Evolutionary conservation across 2,113 vertebrate species (phyloP).

Genomic region (Dipodomys spectabilis): DNA sequence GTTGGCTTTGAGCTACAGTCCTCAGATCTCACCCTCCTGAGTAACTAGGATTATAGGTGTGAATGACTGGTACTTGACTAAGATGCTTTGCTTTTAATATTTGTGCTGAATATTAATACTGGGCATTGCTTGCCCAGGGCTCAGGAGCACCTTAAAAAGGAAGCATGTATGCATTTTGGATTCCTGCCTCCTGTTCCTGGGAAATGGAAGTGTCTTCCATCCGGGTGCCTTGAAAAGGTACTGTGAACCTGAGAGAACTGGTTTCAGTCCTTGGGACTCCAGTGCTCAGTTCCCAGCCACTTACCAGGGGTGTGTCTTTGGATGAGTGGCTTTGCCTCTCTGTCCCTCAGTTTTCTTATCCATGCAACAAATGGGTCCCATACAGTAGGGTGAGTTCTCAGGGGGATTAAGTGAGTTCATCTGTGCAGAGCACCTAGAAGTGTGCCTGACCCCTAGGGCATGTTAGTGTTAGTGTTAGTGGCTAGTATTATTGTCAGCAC

Average conservation of each 20-base stretch:
- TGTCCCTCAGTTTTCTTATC: neutral
- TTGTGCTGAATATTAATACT: neutral
- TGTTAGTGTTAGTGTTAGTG: neutral
- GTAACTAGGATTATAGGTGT: no score
- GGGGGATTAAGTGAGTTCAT: neutral
- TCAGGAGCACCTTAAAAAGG: neutral
- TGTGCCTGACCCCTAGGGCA: neutral
- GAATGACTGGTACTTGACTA: no score
- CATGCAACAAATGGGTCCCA: neutral
- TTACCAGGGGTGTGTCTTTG: neutral
- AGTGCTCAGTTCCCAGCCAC: neutral
- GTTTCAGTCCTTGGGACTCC: neutral
- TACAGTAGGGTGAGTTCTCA: no score
- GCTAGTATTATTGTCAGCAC: neutral
- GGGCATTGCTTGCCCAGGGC: neutral
- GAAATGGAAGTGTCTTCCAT: neutral
- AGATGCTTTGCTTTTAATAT: no score
- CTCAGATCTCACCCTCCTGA: no score
- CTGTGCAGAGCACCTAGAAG: neutral
- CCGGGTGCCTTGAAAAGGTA: neutral
- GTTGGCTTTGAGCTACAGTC: no score
- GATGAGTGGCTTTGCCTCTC: neutral
- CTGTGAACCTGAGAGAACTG: neutral
- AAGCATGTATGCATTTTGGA: neutral
- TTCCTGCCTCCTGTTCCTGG: neutral